Conservation (phyloP, 53 echinoderm and acorn worm genomes). For the Astropecten irregularis region DNA sequence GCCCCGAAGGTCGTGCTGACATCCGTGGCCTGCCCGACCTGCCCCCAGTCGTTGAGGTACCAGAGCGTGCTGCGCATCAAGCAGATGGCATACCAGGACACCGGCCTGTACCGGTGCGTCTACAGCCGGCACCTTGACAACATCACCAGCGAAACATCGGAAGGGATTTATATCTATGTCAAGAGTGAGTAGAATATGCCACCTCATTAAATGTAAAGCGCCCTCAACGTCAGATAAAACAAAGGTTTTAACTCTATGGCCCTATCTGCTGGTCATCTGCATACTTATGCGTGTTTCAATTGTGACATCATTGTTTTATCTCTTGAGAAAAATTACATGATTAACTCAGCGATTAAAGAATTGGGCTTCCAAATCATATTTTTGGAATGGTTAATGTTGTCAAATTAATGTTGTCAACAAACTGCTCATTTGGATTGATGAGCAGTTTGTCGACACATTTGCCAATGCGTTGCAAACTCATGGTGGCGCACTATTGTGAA, state of each 20-base stretch:
- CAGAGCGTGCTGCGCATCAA: slow-evolving; percentile 62
- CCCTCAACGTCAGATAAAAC: not conserved
- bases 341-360: too few relatives aligned
- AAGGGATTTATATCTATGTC: slow-evolving; percentile 65
- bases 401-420: too few relatives aligned
- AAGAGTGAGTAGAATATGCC: slow-evolving; percentile 60
- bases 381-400: too few relatives aligned
- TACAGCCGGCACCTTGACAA: slow-evolving; percentile 82
- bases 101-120: slow-evolving; percentile 73
- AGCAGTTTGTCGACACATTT: too few relatives aligned
- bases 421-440: too few relatives aligned
- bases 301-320: too few relatives aligned
- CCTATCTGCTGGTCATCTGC: not conserved
- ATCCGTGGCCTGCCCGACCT: slow-evolving; percentile 65
- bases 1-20: slow-evolving; percentile 48
- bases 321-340: too few relatives aligned
- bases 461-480: too few relatives aligned
- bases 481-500: too few relatives aligned
- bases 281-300: too few relatives aligned
- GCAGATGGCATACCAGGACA: slow-evolving; percentile 56
- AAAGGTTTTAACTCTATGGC: not conserved
- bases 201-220: not conserved
- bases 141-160: slow-evolving; percentile 70
- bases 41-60: slow-evolving; percentile 48
- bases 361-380: too few relatives aligned